Conservation (phyloP, 2,113 vertebrate species). For the Connochaetes taurinus region DNA sequence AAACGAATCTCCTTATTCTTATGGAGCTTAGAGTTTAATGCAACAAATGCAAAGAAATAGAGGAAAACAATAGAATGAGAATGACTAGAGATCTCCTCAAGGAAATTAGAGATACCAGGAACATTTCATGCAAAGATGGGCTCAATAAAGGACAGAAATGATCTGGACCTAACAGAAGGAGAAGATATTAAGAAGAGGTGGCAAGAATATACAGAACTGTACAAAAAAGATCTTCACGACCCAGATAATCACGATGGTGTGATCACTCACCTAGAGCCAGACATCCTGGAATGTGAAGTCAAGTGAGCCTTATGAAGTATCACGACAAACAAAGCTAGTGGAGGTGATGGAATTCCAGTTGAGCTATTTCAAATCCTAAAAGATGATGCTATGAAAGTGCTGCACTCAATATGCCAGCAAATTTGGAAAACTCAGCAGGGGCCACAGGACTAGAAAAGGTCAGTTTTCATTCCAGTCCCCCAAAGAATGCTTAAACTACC, state of each 20-base stretch:
- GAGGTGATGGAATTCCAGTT: not conserved
- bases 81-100: not conserved
- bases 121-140: not conserved
- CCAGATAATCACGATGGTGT: accelerated
- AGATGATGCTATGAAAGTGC: not conserved
- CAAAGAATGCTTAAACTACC: not conserved
- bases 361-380: accelerated
- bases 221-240: not conserved
- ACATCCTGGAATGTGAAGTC: not conserved
- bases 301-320: not conserved
- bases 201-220: not conserved
- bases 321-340: not conserved
- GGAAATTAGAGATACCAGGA: not conserved
- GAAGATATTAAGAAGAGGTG: not conserved
- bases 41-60: not conserved
- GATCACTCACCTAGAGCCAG: not conserved
- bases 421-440: not conserved
- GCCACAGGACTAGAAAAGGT: not conserved
- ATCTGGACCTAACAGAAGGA: not conserved
- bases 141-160: not conserved
- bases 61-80: not conserved
- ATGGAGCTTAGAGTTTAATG: not conserved
- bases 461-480: not conserved
- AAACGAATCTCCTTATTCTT: not conserved
- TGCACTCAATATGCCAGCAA: not conserved